These are phyloP conservation scores for Drosophila pectinifera DNA, from an alignment of 1,140 invertebrate genomes.

Conservation along the genomic window DNA sequence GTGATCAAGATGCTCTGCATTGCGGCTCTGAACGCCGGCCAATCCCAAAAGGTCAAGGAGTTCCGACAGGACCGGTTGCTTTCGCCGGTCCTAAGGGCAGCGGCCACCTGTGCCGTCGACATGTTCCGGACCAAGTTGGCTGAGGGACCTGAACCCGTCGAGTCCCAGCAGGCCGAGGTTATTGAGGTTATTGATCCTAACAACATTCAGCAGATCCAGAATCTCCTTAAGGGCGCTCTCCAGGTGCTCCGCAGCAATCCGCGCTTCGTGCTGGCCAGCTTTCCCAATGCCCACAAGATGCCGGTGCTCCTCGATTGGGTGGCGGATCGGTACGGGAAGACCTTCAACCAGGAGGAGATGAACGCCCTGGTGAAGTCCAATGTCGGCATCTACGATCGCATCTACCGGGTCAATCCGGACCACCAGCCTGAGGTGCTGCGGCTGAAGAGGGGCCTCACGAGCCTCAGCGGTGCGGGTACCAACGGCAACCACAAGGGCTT, in stretches of 20 bases:
- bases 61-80: background rate
- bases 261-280: slow-evolving; percentile 65
- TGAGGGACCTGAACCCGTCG: background rate
- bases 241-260: slow-evolving; percentile 44
- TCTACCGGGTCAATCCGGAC: background rate
- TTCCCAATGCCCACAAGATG: slow-evolving; percentile 73
- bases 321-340: slow-evolving; percentile 62
- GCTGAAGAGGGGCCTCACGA: background rate
- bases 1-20: slow-evolving; percentile 37
- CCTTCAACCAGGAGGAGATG: slow-evolving; percentile 37
- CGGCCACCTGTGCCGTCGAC: slow-evolving; percentile 11
- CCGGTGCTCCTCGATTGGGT: slow-evolving; percentile 72
- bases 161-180: background rate
- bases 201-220: slow-evolving; percentile 39
- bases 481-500: background rate
- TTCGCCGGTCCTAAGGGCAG: slow-evolving; percentile 7
- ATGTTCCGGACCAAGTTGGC: background rate
- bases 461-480: background rate
- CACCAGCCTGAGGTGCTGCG: background rate
- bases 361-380: background rate
- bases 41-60: background rate
- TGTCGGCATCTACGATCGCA: background rate
- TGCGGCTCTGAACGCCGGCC: slow-evolving; percentile 5
- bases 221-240: slow-evolving; percentile 59
- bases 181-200: slow-evolving; percentile 58